Evolutionary conservation across 53 echinoderm and acorn worm genomes (phyloP), one percentile per base, ranked within the genome.

Genomic region (Holothuria leucospilota): DNA sequence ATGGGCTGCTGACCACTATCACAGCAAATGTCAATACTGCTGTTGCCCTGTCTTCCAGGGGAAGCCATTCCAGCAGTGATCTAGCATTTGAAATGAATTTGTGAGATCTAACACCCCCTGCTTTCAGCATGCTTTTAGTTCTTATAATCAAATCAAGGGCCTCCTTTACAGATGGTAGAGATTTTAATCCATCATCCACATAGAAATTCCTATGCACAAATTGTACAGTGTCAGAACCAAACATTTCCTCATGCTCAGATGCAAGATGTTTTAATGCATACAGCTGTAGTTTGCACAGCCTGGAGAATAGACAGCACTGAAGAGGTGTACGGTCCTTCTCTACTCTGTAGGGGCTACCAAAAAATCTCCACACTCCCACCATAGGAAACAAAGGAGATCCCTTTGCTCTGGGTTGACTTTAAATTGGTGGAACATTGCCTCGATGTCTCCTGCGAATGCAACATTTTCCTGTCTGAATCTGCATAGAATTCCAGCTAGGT

Each of bases 271-370:
- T 92, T 26, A 92, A 63, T 1, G 63, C 92, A 85, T 71, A n/a
- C n/a, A n/a, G n/a, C n/a, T n/a, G n/a, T n/a, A 88, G 49, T 92
- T 92, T 20, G 82, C 92, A 92, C 29, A 82, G 0, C 79, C 89
- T 69, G 92, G 92, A 2, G 92, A 92, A 0, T 88, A 88, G 10
- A 68, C 88, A 9, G 88, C 92, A n/a, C 93, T 90, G 30, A 93
- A 93, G 3, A 93, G 73, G 51, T 93, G 85, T 7, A 93, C 93
- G 56, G 29, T 90, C 93, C 90, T 93, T 28, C 93, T 20, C 52
- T 87, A 87, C 27, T 90, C 88, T 11, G 80, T n/a, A 39, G 88
- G 71, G 11, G 59, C 41, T 49, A 42, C 34, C 10, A 26, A 39
- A 39, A 58, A 83, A 61, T 93, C 63, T 51, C 88, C 93, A 69